These are phyloP conservation scores for Anolis apletophallus DNA, from an alignment of 2,797 vertebrate species.

Conservation along the genomic window DNA sequence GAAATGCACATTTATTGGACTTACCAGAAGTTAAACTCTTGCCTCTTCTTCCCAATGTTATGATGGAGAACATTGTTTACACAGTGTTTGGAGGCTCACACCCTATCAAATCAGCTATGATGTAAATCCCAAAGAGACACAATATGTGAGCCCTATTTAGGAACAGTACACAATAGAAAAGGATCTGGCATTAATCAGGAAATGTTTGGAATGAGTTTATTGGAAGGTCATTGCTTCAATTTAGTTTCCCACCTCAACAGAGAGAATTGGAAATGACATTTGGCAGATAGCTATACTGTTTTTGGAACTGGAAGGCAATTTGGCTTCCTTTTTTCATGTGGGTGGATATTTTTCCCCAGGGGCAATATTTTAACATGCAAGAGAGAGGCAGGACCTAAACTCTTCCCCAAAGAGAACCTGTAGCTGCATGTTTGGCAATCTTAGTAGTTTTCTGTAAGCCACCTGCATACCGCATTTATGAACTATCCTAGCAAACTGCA, in stretches of 20 bases:
- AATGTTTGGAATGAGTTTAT: conserved; percentile 63
- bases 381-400: conserved; percentile 61
- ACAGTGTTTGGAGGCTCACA: conserved; percentile 57
- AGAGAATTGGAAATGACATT: conserved; percentile 72
- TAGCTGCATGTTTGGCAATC: conserved; percentile 60
- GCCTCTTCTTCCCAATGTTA: conserved; percentile 29
- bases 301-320: conserved; percentile 71
- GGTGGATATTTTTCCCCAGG: conserved; percentile 57
- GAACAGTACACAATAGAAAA: conserved; percentile 43
- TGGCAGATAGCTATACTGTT: conserved; percentile 64
- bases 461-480: conserved; percentile 59
- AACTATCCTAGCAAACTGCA: conserved; percentile 46
- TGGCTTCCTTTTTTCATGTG: conserved; percentile 63
- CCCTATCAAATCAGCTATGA: conserved; percentile 59
- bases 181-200: conserved; percentile 65
- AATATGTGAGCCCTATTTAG: conserved; percentile 58
- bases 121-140: conserved; percentile 51
- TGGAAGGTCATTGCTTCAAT: conserved; percentile 67
- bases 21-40: conserved; percentile 55
- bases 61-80: conserved; percentile 61
- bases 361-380: conserved; percentile 64
- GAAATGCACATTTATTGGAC: background rate
- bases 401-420: conserved; percentile 57
- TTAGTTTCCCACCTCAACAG: conserved; percentile 63
- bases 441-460: conserved; percentile 55